Base-by-base conservation (phyloP, 2,888 invertebrate genomes). In the Tanytarsus gracilentus region DNA sequence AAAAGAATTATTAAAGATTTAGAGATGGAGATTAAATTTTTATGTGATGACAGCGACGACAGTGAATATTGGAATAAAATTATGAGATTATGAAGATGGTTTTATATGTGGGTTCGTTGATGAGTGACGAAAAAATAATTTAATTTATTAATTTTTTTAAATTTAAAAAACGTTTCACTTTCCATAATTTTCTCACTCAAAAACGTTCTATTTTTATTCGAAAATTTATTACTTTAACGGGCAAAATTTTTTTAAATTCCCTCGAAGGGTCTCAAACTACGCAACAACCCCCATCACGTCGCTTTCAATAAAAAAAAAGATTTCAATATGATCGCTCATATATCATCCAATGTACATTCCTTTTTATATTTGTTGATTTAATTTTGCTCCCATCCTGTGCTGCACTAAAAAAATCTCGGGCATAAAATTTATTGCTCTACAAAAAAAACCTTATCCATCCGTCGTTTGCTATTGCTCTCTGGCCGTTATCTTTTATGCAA, bases 401-500 rank as follows among this genome's bases (percentile, higher is more conserved):
- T 8, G 14, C 29, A 23, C 11, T 39, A 14, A 30, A 39, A 27
- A 53, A 56, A 36, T 44, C 33, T 40, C 23, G n/a, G n/a, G n/a
- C n/a, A n/a, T n/a, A 27, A 40, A 36, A 56, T 56, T 56, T 56
- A 56, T 56, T 5, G 44, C 40, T 18, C 11, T 44, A 40, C 36
- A 26, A 14, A 27, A 14, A 18, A 18, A 21, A 26, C 21, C 30
- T 14, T 30, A 11, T 23, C 26, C 8, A 30, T 33, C 18, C 44
- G 36, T 8, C 33, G 9, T 29, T 52, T 16, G n/a, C 26, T 27
- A 14, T 30, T 51, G 29, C 29, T 18, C 26, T 51, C 9, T 11
- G 9, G 11, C 58, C 44, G 58, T 58, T 58, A 58, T 44, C 58
- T 56, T 6, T 39, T 58, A 58, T 58, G 58, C 48, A 48, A 58